Percentiles rank a stretch among this genome's conserved stretches.
These are phyloP conservation scores for Cantharis rustica DNA, from an alignment of 2,888 invertebrate species.

Conservation along the genomic window DNA sequence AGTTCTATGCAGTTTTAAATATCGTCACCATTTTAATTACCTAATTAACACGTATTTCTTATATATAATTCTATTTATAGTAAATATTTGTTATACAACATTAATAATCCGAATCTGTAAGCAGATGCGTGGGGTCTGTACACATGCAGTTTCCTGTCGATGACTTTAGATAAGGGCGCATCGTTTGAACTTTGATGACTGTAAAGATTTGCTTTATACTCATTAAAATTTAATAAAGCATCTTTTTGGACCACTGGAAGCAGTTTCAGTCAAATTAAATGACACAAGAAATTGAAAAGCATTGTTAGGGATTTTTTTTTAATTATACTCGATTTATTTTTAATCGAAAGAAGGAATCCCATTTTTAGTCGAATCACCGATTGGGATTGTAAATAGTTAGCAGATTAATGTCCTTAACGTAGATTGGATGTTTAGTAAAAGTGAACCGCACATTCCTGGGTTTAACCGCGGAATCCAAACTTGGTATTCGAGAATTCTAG, in stretches of 20 bases:
- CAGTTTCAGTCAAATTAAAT: not conserved
- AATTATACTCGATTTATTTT: not conserved
- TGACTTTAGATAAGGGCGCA: constrained; percentile 43
- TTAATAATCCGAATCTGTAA: constrained; percentile 47
- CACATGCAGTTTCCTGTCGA: constrained; percentile 44
- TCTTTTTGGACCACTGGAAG: constrained; percentile 1
- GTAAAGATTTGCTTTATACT: constrained; percentile 28
- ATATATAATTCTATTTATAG: constrained; percentile 27
- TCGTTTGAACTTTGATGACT: constrained; percentile 42
- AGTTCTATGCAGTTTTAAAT: not conserved
- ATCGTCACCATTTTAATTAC: not conserved
- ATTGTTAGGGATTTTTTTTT: not conserved
- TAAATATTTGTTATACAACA: constrained; percentile 39
- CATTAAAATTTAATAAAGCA: constrained; percentile 32
- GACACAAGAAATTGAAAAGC: constrained; percentile 2
- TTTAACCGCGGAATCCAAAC: constrained; percentile 41
- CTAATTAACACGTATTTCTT: not conserved
- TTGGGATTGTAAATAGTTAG: constrained; percentile 34
- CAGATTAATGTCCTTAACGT: constrained; percentile 37
- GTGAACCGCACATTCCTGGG: constrained; percentile 41
- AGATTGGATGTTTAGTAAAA: constrained; percentile 36
- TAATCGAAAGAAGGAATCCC: constrained; percentile 16
- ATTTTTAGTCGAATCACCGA: constrained; percentile 19
- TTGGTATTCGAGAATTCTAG: constrained; percentile 39
- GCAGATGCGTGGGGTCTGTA: constrained; percentile 44